Conservation (phyloP, 2,797 vertebrate species). For the Buphagus erythrorhynchus region DNA sequence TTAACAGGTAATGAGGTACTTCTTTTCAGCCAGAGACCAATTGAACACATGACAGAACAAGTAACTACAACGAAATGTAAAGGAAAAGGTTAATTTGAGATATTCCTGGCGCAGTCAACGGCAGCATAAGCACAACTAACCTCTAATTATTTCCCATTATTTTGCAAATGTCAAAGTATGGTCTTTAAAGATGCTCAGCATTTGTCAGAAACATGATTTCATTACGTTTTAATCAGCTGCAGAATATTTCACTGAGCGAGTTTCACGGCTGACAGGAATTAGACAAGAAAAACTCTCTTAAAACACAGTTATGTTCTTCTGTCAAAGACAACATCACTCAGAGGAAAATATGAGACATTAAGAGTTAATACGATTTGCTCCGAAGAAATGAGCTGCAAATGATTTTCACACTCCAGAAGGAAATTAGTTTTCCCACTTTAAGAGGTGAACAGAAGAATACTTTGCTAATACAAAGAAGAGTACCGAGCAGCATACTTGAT, state of each 20-base stretch:
- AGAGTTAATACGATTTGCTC: neutral
- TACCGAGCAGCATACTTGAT: neutral
- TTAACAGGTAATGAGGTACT: neutral
- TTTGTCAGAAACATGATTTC: neutral
- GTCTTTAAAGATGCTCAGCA: neutral
- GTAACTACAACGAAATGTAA: accelerated
- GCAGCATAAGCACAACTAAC: neutral
- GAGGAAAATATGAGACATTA: neutral
- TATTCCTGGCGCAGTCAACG: accelerated
- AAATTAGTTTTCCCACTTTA: conserved; percentile 2
- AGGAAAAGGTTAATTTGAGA: neutral
- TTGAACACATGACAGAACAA: accelerated
- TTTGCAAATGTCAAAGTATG: neutral
- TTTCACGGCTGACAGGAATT: neutral
- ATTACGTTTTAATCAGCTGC: neutral
- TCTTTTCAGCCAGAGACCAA: neutral
- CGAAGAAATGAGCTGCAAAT: neutral
- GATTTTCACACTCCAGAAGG: conserved; percentile 30
- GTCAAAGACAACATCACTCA: neutral
- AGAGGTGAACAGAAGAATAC: neutral
- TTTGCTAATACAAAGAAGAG: neutral
- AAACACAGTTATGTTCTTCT: neutral
- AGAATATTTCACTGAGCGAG: neutral
- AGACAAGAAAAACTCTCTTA: neutral
- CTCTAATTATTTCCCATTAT: neutral